A percentile compares a stretch with the other conserved stretches of the same genome.
Conservation (phyloP, 2,888 invertebrate genomes). For the Lithophane socia region DNA sequence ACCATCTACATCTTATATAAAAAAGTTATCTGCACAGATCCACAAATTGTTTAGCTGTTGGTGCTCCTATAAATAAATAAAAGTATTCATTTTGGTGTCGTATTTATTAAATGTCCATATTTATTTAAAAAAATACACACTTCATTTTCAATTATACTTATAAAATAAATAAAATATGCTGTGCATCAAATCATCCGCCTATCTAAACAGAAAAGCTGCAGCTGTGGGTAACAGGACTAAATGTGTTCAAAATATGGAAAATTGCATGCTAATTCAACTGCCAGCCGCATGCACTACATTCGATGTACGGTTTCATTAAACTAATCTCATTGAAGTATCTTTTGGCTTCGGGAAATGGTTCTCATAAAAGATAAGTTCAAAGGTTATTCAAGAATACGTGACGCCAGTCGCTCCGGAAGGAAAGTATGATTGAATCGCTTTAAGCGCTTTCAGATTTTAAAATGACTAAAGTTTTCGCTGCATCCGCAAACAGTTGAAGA, state of each 20-base stretch:
- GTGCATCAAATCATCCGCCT: conserved; percentile 28
- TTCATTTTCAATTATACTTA: background rate
- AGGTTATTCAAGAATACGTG: conserved; percentile 57
- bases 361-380: conserved; percentile 63
- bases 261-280: conserved; percentile 84
- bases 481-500: conserved; percentile 58
- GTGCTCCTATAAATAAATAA: too few relatives aligned
- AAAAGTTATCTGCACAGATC: background rate
- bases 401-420: conserved; percentile 49
- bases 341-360: conserved; percentile 66
- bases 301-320: conserved; percentile 75
- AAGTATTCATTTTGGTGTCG: background rate
- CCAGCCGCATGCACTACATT: conserved; percentile 74
- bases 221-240: conserved; percentile 68
- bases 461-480: conserved; percentile 64
- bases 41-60: background rate
- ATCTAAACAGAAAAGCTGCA: conserved; percentile 43
- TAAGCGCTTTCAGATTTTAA: conserved; percentile 59
- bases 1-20: too few relatives aligned
- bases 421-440: conserved; percentile 67
- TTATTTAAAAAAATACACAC: background rate
- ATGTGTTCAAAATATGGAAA: conserved; percentile 83
- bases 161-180: background rate
- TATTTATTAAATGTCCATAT: background rate
- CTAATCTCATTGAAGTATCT: conserved; percentile 79